These are phyloP conservation scores for Lasioglossum lativentre DNA, from an alignment of 2,888 invertebrate species.

Conservation along the genomic window DNA sequence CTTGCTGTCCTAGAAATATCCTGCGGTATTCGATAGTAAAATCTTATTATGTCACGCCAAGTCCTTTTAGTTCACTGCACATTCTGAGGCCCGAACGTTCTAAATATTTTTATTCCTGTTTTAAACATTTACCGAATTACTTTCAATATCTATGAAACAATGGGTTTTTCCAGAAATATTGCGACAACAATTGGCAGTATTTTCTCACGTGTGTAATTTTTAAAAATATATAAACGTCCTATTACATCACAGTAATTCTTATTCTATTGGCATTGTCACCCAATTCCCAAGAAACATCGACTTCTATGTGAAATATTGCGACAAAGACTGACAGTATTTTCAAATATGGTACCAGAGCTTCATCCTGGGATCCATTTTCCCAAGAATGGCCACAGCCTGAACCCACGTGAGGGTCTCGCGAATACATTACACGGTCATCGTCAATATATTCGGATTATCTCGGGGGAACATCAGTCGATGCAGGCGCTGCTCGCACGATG, in stretches of 20 bases:
- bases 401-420: constrained; percentile 54
- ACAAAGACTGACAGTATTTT: neutral
- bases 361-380: constrained; percentile 43
- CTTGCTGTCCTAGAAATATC: neutral
- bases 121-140: too few relatives aligned
- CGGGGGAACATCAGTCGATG: constrained; percentile 60
- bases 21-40: neutral
- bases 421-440: constrained; percentile 65
- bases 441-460: constrained; percentile 67
- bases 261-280: neutral
- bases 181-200: constrained; percentile 39
- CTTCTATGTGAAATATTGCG: neutral
- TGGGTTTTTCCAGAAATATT: constrained; percentile 7
- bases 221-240: neutral
- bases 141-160: neutral
- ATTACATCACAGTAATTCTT: neutral
- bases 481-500: constrained; percentile 50
- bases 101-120: neutral
- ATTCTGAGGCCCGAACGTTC: neutral
- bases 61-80: neutral
- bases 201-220: constrained; percentile 16
- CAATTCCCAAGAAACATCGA: neutral
- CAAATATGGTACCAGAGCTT: constrained; percentile 1
- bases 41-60: neutral
- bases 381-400: constrained; percentile 42